A percentile compares a stretch with the other conserved stretches of the same genome.
Evolutionary conservation across 2,113 vertebrate species (phyloP).

Genomic region (Catharus minimus): DNA sequence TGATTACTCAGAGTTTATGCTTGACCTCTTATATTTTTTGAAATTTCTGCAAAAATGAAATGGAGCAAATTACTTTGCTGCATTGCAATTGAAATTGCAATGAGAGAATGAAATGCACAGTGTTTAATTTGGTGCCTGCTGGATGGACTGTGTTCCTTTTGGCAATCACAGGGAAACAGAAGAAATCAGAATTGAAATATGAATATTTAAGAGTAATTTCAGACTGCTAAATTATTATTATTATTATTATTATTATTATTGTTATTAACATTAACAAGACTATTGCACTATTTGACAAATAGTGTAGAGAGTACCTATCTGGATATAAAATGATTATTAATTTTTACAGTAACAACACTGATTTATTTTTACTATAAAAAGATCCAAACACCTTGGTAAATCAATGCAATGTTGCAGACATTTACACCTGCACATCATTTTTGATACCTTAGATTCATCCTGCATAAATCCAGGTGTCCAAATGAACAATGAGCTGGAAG

Average conservation of each 20-base stretch:
- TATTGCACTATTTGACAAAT: neutral
- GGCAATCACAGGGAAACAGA: neutral
- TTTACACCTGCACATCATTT: neutral
- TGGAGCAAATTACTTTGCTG: neutral
- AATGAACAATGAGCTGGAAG: neutral
- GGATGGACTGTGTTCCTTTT: neutral
- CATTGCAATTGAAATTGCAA: neutral
- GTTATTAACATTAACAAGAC: neutral
- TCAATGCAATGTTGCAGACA: neutral
- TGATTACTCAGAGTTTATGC: neutral
- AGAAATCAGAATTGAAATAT: neutral
- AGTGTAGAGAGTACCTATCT: neutral
- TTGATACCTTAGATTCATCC: neutral
- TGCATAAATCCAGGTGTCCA: neutral
- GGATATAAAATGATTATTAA: neutral
- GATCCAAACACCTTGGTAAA: neutral
- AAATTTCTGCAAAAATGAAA: neutral
- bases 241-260: neutral
- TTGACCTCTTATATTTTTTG: neutral
- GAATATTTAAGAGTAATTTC: neutral
- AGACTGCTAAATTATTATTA: neutral
- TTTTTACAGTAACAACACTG: neutral
- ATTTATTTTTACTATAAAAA: neutral
- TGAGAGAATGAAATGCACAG: neutral
- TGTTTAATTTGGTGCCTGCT: neutral